Conservation (phyloP, 2,888 invertebrate genomes). For the Selenia dentaria region DNA sequence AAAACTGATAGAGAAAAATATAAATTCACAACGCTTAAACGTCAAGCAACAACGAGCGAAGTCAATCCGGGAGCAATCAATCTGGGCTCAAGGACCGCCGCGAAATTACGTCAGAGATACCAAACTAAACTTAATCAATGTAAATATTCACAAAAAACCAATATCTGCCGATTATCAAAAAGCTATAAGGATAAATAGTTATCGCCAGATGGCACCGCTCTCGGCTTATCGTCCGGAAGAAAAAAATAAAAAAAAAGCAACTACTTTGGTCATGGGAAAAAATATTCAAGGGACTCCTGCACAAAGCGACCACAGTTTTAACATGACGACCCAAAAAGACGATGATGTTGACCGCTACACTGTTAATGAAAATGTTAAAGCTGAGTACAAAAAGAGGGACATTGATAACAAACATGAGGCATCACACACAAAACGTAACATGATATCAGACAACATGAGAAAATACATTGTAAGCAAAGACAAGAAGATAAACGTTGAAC, state of each 20-base stretch:
- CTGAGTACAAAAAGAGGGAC: conserved; percentile 42
- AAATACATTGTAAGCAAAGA: conserved; percentile 48
- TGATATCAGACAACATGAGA: conserved; percentile 39
- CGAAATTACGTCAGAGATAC: conserved; percentile 18
- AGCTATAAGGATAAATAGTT: conserved; percentile 37
- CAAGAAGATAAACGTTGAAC: conserved; percentile 31
- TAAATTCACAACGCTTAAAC: not conserved
- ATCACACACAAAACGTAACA: conserved; percentile 39
- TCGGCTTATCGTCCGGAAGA: conserved; percentile 26
- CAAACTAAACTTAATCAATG: conserved; percentile 39
- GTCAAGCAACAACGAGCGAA: not conserved
- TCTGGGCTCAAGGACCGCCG: not conserved
- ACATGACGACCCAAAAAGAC: conserved; percentile 37
- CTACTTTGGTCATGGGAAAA: conserved; percentile 15
- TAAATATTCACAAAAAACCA: conserved; percentile 45
- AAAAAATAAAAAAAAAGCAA: conserved; percentile 31
- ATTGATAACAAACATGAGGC: conserved; percentile 22
- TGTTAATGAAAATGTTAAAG: conserved; percentile 18
- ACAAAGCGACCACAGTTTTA: conserved; percentile 31
- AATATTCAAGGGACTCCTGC: conserved; percentile 14
- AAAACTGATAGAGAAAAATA: not conserved
- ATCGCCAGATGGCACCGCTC: conserved; percentile 34
- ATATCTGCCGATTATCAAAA: conserved; percentile 42
- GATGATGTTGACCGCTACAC: conserved; percentile 33
- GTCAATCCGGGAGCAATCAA: not conserved